Evolutionary conservation across 2,113 vertebrate species (phyloP), one percentile per base, ranked within the genome.

Genomic region (Triplophysa siluroides): DNA sequence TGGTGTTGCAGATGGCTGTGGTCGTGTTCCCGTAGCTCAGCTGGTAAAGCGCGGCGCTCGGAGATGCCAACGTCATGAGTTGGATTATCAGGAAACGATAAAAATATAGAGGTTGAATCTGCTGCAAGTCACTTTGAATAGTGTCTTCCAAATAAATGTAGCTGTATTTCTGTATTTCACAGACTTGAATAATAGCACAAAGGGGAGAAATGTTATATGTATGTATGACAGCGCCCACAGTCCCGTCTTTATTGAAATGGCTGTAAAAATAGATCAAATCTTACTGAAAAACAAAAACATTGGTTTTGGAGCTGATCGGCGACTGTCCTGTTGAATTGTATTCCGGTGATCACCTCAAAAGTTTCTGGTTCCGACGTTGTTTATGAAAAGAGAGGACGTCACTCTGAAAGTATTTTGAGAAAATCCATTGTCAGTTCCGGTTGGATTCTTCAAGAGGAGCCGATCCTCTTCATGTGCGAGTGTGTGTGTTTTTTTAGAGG

Each of bases 321-420:
- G 81, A 66, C 63, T 29, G 29, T 29, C 29, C 86, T 84, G 82
- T 88, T 85, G 38, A 70, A 72, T 61, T 65, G 50, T 24, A 65
- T 63, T 18, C 58, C 52, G 85, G 85, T 87, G 94, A 94, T 95
- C 94, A 95, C 93, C 93, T 62, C 93, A 85, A 92, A 92, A 91
- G 92, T 92, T 93, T 94, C 94, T 94, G 93, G 90, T 92, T 92
- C 94, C 94, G 93, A 95, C 92, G 93, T 90, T 88, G 90, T 90
- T 93, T 93, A 92, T 92, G 91, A 92, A 93, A 91, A 91, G 90
- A 21, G 94, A 91, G 90, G 90, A 91, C 67, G 56, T 84, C 89
- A 62, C 90, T 6, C 87, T 61, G 75, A 75, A 45, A 81, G 80
- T 76, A 82, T 85, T 74, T 81, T 78, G 63, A 75, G 71, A 75